phyloP scores from a whole-genome alignment of 2,888 invertebrate genomes.

The Metallyticus violacea region DNA sequence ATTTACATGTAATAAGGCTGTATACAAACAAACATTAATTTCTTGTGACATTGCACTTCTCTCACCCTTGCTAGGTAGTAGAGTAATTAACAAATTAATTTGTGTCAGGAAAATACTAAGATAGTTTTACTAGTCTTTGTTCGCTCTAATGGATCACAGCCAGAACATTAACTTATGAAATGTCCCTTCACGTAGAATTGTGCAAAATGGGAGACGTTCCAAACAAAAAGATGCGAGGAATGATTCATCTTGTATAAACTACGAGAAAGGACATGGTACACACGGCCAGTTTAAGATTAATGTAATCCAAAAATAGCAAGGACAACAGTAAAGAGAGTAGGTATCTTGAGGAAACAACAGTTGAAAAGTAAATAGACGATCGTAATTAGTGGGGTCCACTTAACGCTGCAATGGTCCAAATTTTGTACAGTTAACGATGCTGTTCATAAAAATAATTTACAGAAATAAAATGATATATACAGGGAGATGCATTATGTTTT shows the following conservation, averaged over 20 bases:
- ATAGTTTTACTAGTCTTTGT: neutral
- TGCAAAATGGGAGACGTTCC: neutral
- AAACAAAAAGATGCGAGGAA: neutral
- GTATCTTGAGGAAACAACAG: too few species aligned
- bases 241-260: neutral
- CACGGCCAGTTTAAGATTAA: neutral
- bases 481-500: too few species aligned
- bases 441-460: too few species aligned
- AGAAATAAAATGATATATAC: too few species aligned
- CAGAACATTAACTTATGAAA: neutral
- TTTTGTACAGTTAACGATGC: too few species aligned
- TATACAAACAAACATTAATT: too few species aligned
- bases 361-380: too few species aligned
- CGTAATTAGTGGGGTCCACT: too few species aligned
- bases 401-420: too few species aligned
- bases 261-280: neutral
- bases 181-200: neutral
- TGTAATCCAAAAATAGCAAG: neutral
- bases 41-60: too few species aligned
- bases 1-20: too few species aligned
- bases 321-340: neutral
- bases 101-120: neutral
- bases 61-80: too few species aligned
- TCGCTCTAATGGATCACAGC: neutral
- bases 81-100: neutral